Evolutionary conservation across 2,888 invertebrate genomes (phyloP).

Genomic region (Phaonia tiefii): DNA sequence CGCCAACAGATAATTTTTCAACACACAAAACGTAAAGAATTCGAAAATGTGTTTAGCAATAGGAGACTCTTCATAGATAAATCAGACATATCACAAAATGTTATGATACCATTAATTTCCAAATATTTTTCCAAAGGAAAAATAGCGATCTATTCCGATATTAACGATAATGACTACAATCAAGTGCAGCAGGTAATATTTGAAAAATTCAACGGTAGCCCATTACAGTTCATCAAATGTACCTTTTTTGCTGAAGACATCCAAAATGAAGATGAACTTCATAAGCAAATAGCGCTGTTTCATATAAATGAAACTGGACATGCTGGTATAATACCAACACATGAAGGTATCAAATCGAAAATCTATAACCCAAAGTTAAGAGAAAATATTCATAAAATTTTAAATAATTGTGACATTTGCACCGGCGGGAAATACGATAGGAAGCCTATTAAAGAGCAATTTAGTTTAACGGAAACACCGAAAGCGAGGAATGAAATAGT

Average conservation of each 20-base stretch:
- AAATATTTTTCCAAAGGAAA: too few relatives aligned
- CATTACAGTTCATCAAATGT: slow-evolving; percentile 8
- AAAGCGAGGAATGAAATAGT: background rate
- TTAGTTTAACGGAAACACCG: slow-evolving; percentile 17
- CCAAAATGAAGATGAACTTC: background rate
- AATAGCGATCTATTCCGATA: background rate
- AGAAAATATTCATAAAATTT: background rate
- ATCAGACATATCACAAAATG: too few relatives aligned
- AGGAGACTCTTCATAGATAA: too few relatives aligned
- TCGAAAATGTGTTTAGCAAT: background rate
- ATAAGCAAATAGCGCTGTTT: slow-evolving; percentile 3
- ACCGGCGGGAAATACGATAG: too few relatives aligned
- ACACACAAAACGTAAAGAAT: slow-evolving; percentile 33
- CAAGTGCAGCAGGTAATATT: background rate
- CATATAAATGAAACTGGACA: slow-evolving; percentile 1
- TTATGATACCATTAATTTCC: too few relatives aligned
- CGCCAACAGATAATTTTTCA: slow-evolving; percentile 34
- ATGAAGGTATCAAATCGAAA: too few relatives aligned
- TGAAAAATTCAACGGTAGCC: background rate
- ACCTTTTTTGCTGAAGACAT: background rate
- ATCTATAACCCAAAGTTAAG: slow-evolving; percentile 4
- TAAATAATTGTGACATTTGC: too few relatives aligned
- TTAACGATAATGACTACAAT: background rate
- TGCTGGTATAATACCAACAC: too few relatives aligned
- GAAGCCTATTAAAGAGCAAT: too few relatives aligned